Evolutionary conservation across 2,113 vertebrate species (phyloP).

Genomic region (Baryphthengus martii): DNA sequence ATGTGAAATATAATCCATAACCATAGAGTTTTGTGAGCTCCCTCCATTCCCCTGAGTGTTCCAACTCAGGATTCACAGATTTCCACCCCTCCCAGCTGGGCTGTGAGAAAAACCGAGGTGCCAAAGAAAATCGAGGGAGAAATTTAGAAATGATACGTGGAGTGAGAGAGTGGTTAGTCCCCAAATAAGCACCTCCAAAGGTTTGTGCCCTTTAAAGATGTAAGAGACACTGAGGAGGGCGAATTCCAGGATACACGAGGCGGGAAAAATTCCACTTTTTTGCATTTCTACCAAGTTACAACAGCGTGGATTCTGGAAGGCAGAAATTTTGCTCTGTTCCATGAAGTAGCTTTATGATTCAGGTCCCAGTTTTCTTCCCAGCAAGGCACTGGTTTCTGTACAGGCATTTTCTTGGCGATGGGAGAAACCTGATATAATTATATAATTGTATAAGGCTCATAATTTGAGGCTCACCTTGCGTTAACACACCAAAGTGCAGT

Average conservation of each 20-base stretch:
- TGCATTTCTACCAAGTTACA: not conserved
- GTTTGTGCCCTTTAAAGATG: not conserved
- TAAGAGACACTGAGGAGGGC: not conserved
- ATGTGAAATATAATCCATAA: not conserved
- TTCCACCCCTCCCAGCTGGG: not conserved
- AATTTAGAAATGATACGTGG: not conserved
- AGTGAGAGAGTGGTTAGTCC: not conserved
- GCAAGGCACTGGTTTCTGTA: not conserved
- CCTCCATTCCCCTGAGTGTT: not conserved
- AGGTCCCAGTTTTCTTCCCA: not conserved
- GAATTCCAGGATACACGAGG: not conserved
- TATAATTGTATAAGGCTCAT: not conserved
- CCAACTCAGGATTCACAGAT: not conserved
- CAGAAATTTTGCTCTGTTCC: not conserved
- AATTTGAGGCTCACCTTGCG: conserved; percentile 35
- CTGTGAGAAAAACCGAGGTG: not conserved
- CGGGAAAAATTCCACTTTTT: not conserved
- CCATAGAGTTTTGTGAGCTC: not conserved
- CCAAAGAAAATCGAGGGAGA: not conserved
- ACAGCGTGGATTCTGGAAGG: not conserved
- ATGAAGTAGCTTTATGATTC: not conserved
- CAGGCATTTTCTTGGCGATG: not conserved
- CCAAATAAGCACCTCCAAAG: not conserved
- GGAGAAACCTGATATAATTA: not conserved
- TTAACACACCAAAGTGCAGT: conserved; percentile 18